Evolutionary conservation across 2,113 vertebrate genomes (phyloP).

Genomic region (Archilochus colubris): DNA sequence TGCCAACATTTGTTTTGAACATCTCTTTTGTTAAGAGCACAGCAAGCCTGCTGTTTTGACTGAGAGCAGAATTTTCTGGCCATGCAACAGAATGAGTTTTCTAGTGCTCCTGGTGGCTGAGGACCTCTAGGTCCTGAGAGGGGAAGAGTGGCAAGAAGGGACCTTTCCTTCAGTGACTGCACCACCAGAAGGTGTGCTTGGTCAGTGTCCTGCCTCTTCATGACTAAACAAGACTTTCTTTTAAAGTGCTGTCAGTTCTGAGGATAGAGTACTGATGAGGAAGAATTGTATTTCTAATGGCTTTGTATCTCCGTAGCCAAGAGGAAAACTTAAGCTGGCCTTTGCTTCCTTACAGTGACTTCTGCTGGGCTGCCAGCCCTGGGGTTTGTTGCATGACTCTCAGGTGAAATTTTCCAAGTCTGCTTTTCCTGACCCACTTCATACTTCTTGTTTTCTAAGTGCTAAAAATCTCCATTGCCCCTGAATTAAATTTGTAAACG

Average conservation of each 20-base stretch:
- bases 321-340: not conserved
- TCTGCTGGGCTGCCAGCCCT: not conserved
- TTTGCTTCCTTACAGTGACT: not conserved
- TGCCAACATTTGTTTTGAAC: not conserved
- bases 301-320: not conserved
- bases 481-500: not conserved
- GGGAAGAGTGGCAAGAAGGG: not conserved
- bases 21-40: not conserved
- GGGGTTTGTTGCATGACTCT: not conserved
- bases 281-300: not conserved
- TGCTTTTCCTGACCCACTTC: not conserved
- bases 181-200: not conserved
- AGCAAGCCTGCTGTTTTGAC: not conserved
- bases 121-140: not conserved
- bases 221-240: not conserved
- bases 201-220: accelerated
- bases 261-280: not conserved
- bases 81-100: not conserved
- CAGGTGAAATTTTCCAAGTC: not conserved
- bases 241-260: not conserved
- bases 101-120: not conserved
- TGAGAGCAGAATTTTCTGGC: constrained; percentile 24
- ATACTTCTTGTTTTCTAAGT: not conserved
- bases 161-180: not conserved
- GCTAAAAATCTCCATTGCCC: not conserved